Percentiles rank a stretch among this genome's conserved stretches.
These are phyloP conservation scores for Thripadectes ignobilis DNA, from an alignment of 2,797 vertebrate species.

Conservation along the genomic window DNA sequence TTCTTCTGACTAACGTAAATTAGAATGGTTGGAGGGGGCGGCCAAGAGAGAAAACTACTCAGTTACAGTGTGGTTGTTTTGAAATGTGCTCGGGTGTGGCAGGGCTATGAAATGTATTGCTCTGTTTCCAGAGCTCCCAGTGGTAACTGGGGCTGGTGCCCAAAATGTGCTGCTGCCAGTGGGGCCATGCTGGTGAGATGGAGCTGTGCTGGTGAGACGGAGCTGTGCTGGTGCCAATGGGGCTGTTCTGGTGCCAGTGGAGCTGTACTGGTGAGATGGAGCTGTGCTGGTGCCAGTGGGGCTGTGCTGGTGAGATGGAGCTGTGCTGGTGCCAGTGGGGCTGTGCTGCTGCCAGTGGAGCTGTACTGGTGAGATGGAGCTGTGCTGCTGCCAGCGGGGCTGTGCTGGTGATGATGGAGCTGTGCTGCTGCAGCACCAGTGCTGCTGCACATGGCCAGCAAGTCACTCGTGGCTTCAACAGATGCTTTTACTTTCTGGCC, in stretches of 20 bases:
- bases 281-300: not conserved
- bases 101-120: not conserved
- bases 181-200: not conserved
- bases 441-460: not conserved
- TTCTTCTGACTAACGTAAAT: not conserved
- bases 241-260: not conserved
- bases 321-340: no score
- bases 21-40: not conserved
- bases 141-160: slow-evolving; percentile 42
- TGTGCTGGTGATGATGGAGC: not conserved
- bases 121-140: not conserved
- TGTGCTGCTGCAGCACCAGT: not conserved
- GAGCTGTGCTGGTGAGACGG: not conserved
- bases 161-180: not conserved
- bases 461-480: not conserved
- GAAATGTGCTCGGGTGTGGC: not conserved
- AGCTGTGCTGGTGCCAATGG: not conserved
- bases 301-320: not conserved
- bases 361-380: not conserved
- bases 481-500: slow-evolving; percentile 26
- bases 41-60: slow-evolving; percentile 8
- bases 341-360: not conserved
- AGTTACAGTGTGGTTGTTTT: not conserved
- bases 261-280: not conserved
- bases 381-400: not conserved